phyloP scores from a whole-genome alignment of 2,113 vertebrate genomes.

The Enhydra lutris region DNA sequence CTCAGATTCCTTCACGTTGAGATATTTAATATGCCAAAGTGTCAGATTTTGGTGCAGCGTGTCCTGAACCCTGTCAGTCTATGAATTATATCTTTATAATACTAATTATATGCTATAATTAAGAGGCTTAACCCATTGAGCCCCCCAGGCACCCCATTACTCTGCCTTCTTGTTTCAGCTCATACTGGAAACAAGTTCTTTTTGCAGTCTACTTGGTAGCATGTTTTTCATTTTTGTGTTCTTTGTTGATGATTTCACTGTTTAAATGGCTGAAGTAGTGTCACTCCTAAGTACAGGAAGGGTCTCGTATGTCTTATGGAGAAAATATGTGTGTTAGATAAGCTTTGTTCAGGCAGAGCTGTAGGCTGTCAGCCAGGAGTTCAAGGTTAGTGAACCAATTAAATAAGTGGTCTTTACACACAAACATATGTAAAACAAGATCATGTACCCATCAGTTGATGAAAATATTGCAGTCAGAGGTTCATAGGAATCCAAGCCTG shows the following conservation, averaged over 20 bases:
- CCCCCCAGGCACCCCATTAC: too few relatives aligned
- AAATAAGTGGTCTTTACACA: not conserved
- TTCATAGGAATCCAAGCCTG: not conserved
- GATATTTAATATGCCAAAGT: not conserved
- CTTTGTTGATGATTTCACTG: not conserved
- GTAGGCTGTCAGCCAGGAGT: not conserved
- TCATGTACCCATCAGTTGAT: not conserved
- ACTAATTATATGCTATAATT: not conserved
- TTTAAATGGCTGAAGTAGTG: not conserved
- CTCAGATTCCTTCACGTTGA: not conserved
- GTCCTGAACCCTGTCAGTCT: not conserved
- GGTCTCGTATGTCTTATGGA: not conserved
- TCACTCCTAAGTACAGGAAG: not conserved
- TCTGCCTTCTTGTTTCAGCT: not conserved
- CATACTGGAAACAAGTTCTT: not conserved
- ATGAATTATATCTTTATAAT: not conserved
- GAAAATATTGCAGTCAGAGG: not conserved
- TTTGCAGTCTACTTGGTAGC: not conserved
- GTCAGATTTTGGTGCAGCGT: not conserved
- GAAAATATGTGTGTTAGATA: not conserved
- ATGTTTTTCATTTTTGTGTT: not conserved
- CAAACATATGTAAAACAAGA: not conserved
- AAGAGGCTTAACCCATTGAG: too few relatives aligned
- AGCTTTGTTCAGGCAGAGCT: not conserved
- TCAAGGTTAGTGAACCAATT: not conserved